These are phyloP conservation scores for Alviniconcha strummeri DNA, from an alignment of 2,888 invertebrate species.

Conservation along the genomic window DNA sequence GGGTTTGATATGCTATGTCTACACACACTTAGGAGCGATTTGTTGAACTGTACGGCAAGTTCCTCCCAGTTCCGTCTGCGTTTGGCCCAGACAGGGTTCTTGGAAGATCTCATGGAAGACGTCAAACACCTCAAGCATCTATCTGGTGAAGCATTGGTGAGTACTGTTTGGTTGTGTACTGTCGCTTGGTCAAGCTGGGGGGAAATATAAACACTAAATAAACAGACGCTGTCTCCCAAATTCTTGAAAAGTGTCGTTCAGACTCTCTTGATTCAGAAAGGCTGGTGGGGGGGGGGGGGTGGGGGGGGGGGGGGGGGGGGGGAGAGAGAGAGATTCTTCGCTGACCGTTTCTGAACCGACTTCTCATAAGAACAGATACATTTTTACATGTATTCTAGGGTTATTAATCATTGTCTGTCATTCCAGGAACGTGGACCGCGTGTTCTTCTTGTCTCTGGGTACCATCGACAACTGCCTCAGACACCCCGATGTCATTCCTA, in stretches of 20 bases:
- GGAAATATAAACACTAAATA: too few species aligned
- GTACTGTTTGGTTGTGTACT: neutral
- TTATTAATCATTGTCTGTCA: too few species aligned
- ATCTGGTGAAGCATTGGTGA: constrained; percentile 3
- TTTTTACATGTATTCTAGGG: too few species aligned
- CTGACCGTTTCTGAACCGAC: too few species aligned
- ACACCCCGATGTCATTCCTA: neutral
- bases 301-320: too few species aligned
- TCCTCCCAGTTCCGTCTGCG: constrained; percentile 3
- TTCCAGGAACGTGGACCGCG: neutral
- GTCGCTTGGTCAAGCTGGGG: neutral
- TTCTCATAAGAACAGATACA: too few species aligned
- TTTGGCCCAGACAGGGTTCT: constrained; percentile 8
- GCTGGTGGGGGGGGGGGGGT: too few species aligned
- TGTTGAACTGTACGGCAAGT: neutral
- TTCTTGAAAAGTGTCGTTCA: too few species aligned
- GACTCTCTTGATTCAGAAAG: too few species aligned
- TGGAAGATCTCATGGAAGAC: constrained; percentile 18
- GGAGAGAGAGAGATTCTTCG: neutral
- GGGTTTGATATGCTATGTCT: neutral
- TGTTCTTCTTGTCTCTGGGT: constrained; percentile 1
- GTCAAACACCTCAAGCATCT: constrained; percentile 13
- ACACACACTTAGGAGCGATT: neutral
- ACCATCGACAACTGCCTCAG: constrained; percentile 17
- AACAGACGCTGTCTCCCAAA: too few species aligned